A percentile compares a stretch with the other conserved stretches of the same genome.
Conservation (phyloP, 2,888 invertebrate species). For the Proisotoma minuta region DNA sequence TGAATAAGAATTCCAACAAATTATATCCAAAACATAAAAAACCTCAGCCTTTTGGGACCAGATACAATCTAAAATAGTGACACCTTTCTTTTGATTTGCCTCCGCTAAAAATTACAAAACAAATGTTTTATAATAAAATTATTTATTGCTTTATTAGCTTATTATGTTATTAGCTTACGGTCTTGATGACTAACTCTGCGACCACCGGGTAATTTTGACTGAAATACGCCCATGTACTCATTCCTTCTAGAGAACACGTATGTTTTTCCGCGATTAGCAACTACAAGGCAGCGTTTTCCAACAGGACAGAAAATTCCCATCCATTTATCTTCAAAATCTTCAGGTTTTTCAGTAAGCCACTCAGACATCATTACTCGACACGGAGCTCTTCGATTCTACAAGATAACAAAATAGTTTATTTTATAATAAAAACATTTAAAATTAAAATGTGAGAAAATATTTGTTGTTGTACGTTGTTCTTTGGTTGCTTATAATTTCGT, state of each 20-base stretch:
- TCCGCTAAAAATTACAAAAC: conserved; percentile 38
- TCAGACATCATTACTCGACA: conserved; percentile 81
- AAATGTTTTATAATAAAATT: background rate
- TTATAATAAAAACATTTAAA: too few relatives aligned
- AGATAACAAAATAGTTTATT: too few relatives aligned
- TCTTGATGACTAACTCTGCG: conserved; percentile 33
- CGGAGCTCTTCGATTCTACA: conserved; percentile 12
- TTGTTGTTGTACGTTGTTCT: background rate
- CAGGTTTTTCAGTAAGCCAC: conserved; percentile 84
- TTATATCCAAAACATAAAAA: conserved; percentile 75
- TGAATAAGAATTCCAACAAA: conserved; percentile 72
- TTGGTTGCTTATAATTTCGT: background rate
- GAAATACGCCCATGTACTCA: conserved; percentile 56
- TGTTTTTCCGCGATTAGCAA: conserved; percentile 67
- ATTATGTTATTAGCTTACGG: conserved; percentile 22
- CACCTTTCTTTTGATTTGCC: conserved; percentile 50
- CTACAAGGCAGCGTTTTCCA: conserved; percentile 74
- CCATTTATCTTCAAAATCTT: conserved; percentile 68
- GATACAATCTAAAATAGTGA: conserved; percentile 79
- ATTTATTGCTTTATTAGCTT: background rate
- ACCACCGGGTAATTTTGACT: conserved; percentile 71
- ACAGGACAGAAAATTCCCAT: conserved; percentile 72
- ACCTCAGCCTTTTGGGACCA: conserved; percentile 60
- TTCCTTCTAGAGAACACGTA: conserved; percentile 66
- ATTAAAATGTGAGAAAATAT: too few relatives aligned